Conservation (phyloP, 2,113 vertebrate species). For the Tupaia tana region DNA sequence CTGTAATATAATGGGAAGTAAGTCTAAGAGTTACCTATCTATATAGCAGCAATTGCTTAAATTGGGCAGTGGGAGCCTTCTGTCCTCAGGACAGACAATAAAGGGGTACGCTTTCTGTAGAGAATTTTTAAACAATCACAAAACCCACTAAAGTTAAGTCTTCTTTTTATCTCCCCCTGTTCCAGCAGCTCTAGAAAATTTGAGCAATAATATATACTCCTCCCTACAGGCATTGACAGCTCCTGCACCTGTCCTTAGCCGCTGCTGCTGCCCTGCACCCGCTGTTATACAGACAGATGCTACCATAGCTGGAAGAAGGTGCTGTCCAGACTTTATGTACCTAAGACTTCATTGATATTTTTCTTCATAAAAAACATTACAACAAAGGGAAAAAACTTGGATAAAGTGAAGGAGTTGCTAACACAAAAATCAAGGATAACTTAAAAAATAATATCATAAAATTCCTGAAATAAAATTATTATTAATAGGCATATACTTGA, state of each 20-base stretch:
- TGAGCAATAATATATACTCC: background rate
- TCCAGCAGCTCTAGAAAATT: background rate
- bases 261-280: rapidly evolving
- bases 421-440: slow-evolving; percentile 22
- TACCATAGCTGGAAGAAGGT: background rate
- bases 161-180: background rate
- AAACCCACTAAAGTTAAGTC: background rate
- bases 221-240: background rate
- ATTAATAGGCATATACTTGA: slow-evolving; percentile 14
- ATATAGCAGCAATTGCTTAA: background rate
- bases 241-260: rapidly evolving
- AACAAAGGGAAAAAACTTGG: background rate
- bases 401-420: background rate
- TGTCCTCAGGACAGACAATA: background rate
- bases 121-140: background rate
- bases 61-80: no score
- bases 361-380: background rate
- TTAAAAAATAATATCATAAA: slow-evolving; percentile 16
- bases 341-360: background rate
- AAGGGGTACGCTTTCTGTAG: background rate
- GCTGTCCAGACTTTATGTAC: background rate
- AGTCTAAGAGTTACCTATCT: background rate
- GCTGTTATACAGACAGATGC: rapidly evolving
- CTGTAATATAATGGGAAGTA: background rate
- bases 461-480: background rate